Evolutionary conservation across 1,140 invertebrate species (phyloP), one percentile per base, ranked within the genome.

Genomic region (Neodiprion fabricii): DNA sequence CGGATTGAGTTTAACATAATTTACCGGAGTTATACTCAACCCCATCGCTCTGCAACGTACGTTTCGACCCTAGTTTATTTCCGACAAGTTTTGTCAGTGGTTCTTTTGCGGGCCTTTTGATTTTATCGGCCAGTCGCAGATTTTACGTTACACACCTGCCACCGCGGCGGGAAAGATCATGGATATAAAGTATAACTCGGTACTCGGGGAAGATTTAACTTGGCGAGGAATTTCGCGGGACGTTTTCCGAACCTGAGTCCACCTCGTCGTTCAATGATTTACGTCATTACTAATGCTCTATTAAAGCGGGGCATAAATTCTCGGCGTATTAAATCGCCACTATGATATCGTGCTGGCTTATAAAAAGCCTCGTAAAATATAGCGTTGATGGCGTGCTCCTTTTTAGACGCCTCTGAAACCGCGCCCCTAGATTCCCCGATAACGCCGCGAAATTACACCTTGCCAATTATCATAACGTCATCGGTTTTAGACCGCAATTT

Each of bases 351-450:
- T 61, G 53, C 53, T 12, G 53, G 11, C 53, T 61, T 61, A 61
- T 61, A 61, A 61, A 61, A 61, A 61, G 53, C 53, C 53, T 61
- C 53, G 53, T 61, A 61, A 61, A 61, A 61, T 61, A 61, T 61
- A 61, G 53, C 53, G 53, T 61, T 61, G 53, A 61, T 61, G 53
- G 53, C 53, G 53, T 61, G 53, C 53, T 61, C 53, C 53, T 61
- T 61, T 61, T 61, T 61, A 61, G 53, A 61, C 53, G 53, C 53
- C 53, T 17, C n/a, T 17, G 53, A 40, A 40, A 40, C 53, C 53
- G 53, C 53, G n/a, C 53, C 53, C 53, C 8, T 17, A 61, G 53
- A 61, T 61, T 61, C 53, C 4, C 11, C n/a, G 53, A 61, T 61
- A 61, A 61, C 53, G 9, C 53, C n/a, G 53, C 53, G n/a, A 61